phyloP scores from a whole-genome alignment of 2,888 invertebrate genomes.

The Acleris holmiana region DNA sequence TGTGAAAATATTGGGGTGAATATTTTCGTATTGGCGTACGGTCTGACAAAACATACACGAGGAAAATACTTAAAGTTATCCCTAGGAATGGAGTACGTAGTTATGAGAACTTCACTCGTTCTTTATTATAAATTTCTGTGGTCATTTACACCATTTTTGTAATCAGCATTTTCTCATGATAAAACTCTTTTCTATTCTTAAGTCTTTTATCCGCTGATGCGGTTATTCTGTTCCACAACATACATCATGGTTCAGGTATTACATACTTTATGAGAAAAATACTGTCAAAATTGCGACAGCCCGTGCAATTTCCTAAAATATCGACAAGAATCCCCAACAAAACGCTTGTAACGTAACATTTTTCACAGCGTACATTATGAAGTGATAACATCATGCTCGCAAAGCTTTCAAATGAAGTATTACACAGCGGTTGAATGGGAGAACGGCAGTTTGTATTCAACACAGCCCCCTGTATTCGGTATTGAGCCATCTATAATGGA shows the following conservation, averaged over 20 bases:
- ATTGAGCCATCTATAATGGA: conserved; percentile 68
- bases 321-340: conserved; percentile 27
- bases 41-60: too few relatives aligned
- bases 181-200: too few relatives aligned
- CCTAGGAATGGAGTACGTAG: too few relatives aligned
- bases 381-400: conserved; percentile 62
- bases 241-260: background rate
- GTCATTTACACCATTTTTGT: too few relatives aligned
- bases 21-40: conserved; percentile 11
- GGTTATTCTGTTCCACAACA: too few relatives aligned
- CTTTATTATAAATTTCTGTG: too few relatives aligned
- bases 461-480: conserved; percentile 54
- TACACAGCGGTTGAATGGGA: conserved; percentile 54
- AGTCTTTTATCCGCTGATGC: too few relatives aligned
- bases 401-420: conserved; percentile 68
- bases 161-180: too few relatives aligned
- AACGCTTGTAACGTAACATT: conserved; percentile 45
- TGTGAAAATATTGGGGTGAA: conserved; percentile 36
- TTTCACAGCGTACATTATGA: conserved; percentile 53
- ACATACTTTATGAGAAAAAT: background rate
- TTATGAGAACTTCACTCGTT: too few relatives aligned
- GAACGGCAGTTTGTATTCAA: conserved; percentile 72
- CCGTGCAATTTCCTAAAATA: conserved; percentile 15
- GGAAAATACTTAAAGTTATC: too few relatives aligned
- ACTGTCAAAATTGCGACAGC: background rate